Percentiles rank a stretch among this genome's conserved stretches.
phyloP scores from a whole-genome alignment of 2,888 invertebrate genomes.

The Heliconius ethilla region DNA sequence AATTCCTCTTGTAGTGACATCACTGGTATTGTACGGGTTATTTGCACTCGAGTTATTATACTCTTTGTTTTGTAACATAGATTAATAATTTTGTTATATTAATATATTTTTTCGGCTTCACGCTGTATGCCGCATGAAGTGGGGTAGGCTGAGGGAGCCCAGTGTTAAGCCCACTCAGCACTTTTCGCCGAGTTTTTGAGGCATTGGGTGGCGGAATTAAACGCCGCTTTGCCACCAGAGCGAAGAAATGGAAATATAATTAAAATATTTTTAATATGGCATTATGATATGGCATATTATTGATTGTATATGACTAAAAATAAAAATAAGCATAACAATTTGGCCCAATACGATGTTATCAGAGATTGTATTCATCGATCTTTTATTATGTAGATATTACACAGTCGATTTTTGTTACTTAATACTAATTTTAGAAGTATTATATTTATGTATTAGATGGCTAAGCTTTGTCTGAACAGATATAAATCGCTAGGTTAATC shows the following conservation, averaged over 20 bases:
- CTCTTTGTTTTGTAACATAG: not conserved
- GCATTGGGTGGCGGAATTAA: no score
- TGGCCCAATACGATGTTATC: no score
- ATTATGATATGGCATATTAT: no score
- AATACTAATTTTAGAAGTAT: not conserved
- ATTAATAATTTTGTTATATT: not conserved
- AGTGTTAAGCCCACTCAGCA: no score
- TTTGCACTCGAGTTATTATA: constrained; percentile 12
- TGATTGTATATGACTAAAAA: no score
- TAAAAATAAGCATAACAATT: no score
- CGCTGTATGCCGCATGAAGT: no score
- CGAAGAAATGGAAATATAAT: not conserved
- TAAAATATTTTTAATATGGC: not conserved
- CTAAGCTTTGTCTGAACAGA: not conserved
- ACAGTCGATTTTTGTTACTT: not conserved
- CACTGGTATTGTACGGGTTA: constrained; percentile 37
- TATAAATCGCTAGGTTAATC: not conserved
- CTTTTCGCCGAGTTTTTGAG: no score
- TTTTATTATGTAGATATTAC: not conserved
- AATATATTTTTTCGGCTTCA: not conserved
- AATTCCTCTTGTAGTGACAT: constrained; percentile 42
- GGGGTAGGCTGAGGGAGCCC: no score
- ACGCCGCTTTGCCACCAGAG: no score
- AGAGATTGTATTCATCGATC: no score
- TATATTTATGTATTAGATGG: not conserved